phyloP scores from a whole-genome alignment of 35 echinoderm and acorn worm species.

The Holothuria glaberrima region DNA sequence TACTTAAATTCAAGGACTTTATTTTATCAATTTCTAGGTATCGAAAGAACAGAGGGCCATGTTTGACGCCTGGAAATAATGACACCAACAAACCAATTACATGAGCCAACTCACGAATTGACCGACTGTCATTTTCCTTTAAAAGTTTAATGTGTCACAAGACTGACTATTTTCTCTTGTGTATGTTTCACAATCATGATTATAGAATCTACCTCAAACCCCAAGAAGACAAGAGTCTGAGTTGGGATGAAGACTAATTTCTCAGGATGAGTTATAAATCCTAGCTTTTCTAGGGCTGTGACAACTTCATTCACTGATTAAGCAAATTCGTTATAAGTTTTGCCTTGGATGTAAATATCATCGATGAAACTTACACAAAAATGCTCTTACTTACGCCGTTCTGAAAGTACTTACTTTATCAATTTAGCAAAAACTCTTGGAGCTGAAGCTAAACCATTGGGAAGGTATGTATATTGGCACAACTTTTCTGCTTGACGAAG shows the following conservation, averaged over 20 bases:
- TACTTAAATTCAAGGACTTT: background rate
- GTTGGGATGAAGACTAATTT: conserved; percentile 39
- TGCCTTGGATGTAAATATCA: conserved; percentile 47
- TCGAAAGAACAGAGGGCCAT: conserved; percentile 9
- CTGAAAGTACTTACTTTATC: conserved; percentile 27
- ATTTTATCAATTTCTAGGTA: conserved; percentile 16
- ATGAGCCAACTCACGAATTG: background rate
- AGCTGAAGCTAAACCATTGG: conserved; percentile 44
- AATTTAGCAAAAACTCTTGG: conserved; percentile 58
- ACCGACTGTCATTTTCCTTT: background rate
- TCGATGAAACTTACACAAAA: conserved; percentile 12
- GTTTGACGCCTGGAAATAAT: background rate
- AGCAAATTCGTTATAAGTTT: conserved; percentile 25
- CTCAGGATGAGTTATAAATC: conserved; percentile 46
- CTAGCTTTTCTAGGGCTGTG: conserved; percentile 22
- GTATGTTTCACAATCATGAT: conserved; percentile 38
- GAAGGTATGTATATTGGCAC: conserved; percentile 64
- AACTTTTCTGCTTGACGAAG: conserved; percentile 55
- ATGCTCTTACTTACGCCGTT: background rate
- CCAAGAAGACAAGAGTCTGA: conserved; percentile 20
- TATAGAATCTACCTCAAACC: conserved; percentile 48
- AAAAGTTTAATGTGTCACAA: background rate
- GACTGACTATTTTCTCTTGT: conserved; percentile 11
- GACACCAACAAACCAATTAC: conserved; percentile 53
- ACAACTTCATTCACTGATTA: conserved; percentile 12